Base-by-base conservation (phyloP, 2,797 vertebrate species). In the Pristis pectinata region DNA sequence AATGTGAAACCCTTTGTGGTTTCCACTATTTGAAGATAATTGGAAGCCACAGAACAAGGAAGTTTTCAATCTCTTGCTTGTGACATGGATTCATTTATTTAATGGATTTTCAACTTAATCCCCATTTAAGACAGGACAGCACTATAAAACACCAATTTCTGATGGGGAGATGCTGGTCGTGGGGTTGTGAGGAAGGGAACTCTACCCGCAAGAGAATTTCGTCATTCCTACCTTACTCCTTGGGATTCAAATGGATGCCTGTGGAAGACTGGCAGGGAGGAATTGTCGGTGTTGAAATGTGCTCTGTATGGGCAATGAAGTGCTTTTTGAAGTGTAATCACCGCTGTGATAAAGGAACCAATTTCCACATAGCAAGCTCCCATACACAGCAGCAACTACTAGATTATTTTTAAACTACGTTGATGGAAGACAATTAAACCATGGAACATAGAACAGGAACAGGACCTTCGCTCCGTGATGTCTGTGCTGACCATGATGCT, bases 1-100 rank as follows among this genome's bases (percentile, higher is more conserved):
- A 94, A 95, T 93, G 85, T n/a, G 95, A 94, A 94, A 94, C 85
- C 11, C 89, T 95, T 95, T 94, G 93, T 94, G 95, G 95, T 44
- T 95, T 94, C 94, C 93, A 95, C 95, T 96, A 96, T 96, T 95
- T 96, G 95, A 37, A 95, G 93, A 94, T 95, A 95, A 96, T 87
- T 87, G 87, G 61, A 87, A 89, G 89, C 59, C 70, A 83, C 94
- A 95, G 3, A 95, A 94, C 95, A 93, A 95, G 93, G 91, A 94
- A 94, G 17, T 11, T 91, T 95, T 95, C 83, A 30, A 53, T 94
- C 27, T 44, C 37, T 70, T 94, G 17, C 15, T n/a, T 24, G 11
- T 59, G 22, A 19, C 41, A 6, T 61, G 41, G 41, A 70, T 67
- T 37, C 41, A 85, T 41, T 70, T 44, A 59, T 83, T 61, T 87